Evolutionary conservation across 1,140 invertebrate species (phyloP).

Genomic region (Ceratoteleas bidentatus): DNA sequence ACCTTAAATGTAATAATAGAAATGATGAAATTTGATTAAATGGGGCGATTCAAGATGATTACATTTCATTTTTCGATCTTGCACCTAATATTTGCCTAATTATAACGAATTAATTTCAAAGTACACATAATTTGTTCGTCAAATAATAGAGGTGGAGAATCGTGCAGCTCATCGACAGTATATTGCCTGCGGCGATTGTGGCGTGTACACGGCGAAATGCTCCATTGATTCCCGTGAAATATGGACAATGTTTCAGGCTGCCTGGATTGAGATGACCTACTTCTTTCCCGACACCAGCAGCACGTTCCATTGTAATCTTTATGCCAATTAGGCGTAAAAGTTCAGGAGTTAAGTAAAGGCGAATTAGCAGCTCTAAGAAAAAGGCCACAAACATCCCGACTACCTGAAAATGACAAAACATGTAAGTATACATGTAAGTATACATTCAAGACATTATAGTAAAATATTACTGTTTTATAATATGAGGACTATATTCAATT

Average conservation of each 20-base stretch:
- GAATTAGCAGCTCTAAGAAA: conserved; percentile 85
- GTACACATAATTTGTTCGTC: conserved; percentile 47
- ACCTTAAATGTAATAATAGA: too few species aligned
- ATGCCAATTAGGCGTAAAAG: conserved; percentile 85
- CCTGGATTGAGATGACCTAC: conserved; percentile 86
- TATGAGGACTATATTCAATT: too few species aligned
- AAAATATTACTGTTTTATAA: too few species aligned
- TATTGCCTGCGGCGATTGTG: conserved; percentile 87
- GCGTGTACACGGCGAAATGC: conserved; percentile 87
- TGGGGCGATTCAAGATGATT: too few species aligned
- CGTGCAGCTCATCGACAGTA: conserved; percentile 87
- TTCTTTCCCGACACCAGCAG: conserved; percentile 87
- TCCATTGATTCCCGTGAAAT: conserved; percentile 86
- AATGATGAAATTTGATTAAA: too few species aligned
- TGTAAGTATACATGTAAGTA: too few species aligned
- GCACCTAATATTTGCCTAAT: too few species aligned
- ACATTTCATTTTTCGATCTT: too few species aligned
- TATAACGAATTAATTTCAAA: conserved; percentile 10
- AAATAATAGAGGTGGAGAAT: conserved; percentile 87
- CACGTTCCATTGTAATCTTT: conserved; percentile 86
- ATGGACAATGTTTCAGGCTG: conserved; percentile 85
- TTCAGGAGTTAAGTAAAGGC: conserved; percentile 86
- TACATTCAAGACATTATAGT: too few species aligned
- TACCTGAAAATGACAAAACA: conserved; percentile 84
- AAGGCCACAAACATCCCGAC: conserved; percentile 85